These are phyloP conservation scores for Cacajao melanocephalus DNA, from an alignment of 2,797 vertebrate species.

Conservation along the genomic window DNA sequence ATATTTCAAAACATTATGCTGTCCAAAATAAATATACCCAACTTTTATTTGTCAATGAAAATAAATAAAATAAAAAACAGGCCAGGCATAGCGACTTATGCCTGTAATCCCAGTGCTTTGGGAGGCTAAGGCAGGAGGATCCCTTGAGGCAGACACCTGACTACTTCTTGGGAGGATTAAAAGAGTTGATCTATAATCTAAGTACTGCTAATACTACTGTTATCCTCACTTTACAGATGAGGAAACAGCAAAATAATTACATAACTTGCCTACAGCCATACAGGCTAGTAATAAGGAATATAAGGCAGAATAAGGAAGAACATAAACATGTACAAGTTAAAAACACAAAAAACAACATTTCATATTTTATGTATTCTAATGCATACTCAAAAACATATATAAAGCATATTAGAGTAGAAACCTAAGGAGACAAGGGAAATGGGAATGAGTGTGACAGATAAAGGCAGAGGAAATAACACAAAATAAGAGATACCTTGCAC, in stretches of 20 bases:
- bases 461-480: neutral
- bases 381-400: neutral
- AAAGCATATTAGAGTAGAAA: neutral
- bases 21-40: neutral
- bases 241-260: neutral
- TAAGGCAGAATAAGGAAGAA: neutral
- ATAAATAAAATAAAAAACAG: neutral
- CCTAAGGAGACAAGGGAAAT: neutral
- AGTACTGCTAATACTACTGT: neutral
- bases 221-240: conserved; percentile 2
- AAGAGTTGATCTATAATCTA: neutral
- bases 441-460: neutral
- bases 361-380: neutral
- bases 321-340: neutral
- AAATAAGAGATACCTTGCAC: neutral
- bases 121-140: neutral
- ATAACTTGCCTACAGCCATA: neutral
- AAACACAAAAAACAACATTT: neutral
- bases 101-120: neutral
- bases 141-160: neutral
- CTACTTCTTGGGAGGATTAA: neutral
- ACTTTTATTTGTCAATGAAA: neutral
- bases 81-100: neutral
- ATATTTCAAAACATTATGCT: neutral
- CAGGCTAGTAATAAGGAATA: neutral